Percentiles rank a stretch among this genome's conserved stretches.
Conservation (phyloP, 1,140 invertebrate species). For the Scaptomyza pallida region DNA sequence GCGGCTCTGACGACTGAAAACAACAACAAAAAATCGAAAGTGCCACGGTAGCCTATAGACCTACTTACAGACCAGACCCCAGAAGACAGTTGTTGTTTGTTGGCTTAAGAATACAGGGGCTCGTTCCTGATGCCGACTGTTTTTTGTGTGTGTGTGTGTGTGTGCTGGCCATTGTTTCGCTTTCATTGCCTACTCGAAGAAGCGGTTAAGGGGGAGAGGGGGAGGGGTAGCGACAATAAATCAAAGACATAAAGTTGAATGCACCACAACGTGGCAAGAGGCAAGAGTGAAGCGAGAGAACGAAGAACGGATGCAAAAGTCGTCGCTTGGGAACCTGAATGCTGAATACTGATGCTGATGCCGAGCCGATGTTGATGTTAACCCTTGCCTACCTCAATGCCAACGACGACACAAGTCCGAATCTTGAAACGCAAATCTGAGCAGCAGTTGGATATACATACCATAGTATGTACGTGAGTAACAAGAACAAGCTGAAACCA, state of each 20-base stretch:
- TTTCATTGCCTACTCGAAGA: constrained; percentile 60
- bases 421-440: constrained; percentile 69
- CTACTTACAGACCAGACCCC: constrained; percentile 59
- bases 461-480: too few species aligned
- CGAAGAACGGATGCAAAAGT: constrained; percentile 78
- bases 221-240: constrained; percentile 63
- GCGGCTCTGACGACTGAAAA: constrained; percentile 37
- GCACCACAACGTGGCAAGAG: constrained; percentile 42
- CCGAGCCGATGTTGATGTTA: constrained; percentile 45
- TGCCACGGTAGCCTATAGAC: constrained; percentile 79
- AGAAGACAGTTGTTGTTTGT: constrained; percentile 42
- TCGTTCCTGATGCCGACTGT: constrained; percentile 23
- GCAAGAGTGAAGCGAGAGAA: constrained; percentile 13
- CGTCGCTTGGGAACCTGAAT: constrained; percentile 69
- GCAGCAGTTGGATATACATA: constrained; percentile 38
- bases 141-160: too few species aligned
- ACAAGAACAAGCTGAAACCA: constrained; percentile 9
- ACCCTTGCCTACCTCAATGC: constrained; percentile 81
- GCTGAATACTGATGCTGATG: constrained; percentile 31
- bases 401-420: constrained; percentile 31
- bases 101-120: constrained; percentile 39
- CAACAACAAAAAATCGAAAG: constrained; percentile 62
- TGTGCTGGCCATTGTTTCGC: constrained; percentile 63
- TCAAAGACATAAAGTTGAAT: constrained; percentile 81
- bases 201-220: constrained; percentile 10